Evolutionary conservation across 2,113 vertebrate species (phyloP).

Genomic region (Anolis sagrei): DNA sequence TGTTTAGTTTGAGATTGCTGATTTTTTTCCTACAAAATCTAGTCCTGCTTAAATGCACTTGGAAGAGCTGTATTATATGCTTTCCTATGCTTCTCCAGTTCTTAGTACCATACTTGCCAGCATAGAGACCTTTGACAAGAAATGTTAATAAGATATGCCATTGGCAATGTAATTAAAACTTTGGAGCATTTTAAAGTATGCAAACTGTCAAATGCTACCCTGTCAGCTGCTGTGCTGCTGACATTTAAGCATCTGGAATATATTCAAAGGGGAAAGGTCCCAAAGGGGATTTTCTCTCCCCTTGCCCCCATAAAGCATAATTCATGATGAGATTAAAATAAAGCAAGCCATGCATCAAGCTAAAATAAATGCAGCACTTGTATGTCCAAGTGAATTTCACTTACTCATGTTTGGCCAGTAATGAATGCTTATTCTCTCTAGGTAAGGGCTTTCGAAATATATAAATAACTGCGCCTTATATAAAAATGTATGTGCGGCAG

Average conservation of each 20-base stretch:
- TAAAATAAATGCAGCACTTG: conserved; percentile 52
- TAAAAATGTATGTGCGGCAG: conserved; percentile 58
- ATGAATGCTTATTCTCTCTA: conserved; percentile 29
- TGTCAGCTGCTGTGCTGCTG: conserved; percentile 49
- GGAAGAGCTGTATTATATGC: neutral
- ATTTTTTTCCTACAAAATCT: too few species aligned
- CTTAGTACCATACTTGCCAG: conserved; percentile 54
- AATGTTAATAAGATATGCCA: conserved; percentile 76
- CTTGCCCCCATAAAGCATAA: conserved; percentile 43
- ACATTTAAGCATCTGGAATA: conserved; percentile 61
- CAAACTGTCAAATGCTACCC: conserved; percentile 69
- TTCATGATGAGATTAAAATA: conserved; percentile 49
- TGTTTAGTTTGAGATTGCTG: too few species aligned
- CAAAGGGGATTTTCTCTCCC: conserved; percentile 39
- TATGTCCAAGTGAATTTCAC: conserved; percentile 34
- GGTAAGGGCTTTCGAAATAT: conserved; percentile 27
- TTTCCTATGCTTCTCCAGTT: conserved; percentile 34
- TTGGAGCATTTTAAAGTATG: conserved; percentile 72
- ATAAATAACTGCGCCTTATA: conserved; percentile 52
- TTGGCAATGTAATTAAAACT: conserved; percentile 81
- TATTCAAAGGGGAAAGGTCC: conserved; percentile 46
- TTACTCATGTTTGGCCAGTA: conserved; percentile 36
- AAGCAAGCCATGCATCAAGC: conserved; percentile 34
- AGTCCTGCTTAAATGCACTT: neutral
- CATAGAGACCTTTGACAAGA: conserved; percentile 71